A percentile compares a stretch with the other conserved stretches of the same genome.
phyloP scores from a whole-genome alignment of 2,113 vertebrate genomes.

The Nerophis ophidion region DNA sequence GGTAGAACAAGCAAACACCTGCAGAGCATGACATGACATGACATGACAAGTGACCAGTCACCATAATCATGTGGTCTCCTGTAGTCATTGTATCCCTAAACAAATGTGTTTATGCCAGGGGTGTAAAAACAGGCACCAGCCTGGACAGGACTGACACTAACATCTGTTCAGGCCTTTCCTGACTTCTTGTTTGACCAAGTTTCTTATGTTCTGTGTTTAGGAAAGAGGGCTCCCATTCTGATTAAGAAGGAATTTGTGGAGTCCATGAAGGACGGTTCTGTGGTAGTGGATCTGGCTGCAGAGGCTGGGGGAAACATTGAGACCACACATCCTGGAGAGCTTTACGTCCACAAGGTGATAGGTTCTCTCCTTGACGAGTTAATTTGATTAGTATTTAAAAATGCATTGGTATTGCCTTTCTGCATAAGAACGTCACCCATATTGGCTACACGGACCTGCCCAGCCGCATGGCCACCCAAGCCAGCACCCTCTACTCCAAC shows the following conservation, averaged over 20 bases:
- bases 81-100: no score
- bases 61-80: no score
- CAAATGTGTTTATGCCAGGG: no score
- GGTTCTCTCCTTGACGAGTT: not conserved
- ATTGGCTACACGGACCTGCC: conserved; percentile 78
- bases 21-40: no score
- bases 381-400: not conserved
- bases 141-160: no score
- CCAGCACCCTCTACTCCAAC: conserved; percentile 82
- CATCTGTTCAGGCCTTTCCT: no score
- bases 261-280: conserved; percentile 62
- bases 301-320: conserved; percentile 72
- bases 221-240: conserved; percentile 57
- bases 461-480: conserved; percentile 79
- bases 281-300: conserved; percentile 68
- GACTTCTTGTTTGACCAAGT: not conserved
- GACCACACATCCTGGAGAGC: conserved; percentile 61
- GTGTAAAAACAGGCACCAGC: no score
- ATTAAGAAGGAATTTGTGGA: conserved; percentile 67
- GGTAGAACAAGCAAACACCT: no score
- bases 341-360: conserved; percentile 58
- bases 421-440: conserved; percentile 76
- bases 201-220: conserved; percentile 26
- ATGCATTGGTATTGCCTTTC: conserved; percentile 16
- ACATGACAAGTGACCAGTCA: no score